Evolutionary conservation across 2,113 vertebrate genomes (phyloP).

Genomic region (Callaeas wilsoni): DNA sequence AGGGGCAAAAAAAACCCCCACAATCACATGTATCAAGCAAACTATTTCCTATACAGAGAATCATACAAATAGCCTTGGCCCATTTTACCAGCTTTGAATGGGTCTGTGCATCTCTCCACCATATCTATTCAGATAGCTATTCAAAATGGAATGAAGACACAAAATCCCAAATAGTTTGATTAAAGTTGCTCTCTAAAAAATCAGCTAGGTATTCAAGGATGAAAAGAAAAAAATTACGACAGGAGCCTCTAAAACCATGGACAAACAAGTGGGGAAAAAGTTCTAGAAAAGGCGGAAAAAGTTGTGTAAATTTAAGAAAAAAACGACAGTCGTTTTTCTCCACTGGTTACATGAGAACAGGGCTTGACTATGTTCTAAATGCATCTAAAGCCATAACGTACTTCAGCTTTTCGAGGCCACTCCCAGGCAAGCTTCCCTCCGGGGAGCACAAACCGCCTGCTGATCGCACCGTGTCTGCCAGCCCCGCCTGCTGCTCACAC

Average conservation of each 20-base stretch:
- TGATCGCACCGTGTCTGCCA: accelerated
- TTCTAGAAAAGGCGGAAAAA: neutral
- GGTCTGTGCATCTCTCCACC: neutral
- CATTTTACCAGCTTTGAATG: neutral
- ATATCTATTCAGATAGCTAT: neutral
- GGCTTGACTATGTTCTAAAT: neutral
- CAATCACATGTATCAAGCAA: neutral
- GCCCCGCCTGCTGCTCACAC: neutral
- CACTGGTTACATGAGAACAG: neutral
- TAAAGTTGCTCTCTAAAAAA: neutral
- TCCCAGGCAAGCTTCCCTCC: neutral
- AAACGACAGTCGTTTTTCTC: neutral
- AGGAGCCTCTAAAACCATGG: neutral
- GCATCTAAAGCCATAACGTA: neutral
- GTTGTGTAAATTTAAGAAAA: accelerated
- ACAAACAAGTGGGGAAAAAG: neutral
- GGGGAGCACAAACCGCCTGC: neutral
- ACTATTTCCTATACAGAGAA: neutral
- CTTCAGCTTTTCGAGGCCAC: neutral
- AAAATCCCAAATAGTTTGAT: neutral
- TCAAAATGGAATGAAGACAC: neutral
- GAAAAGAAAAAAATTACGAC: neutral
- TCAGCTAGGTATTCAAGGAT: neutral
- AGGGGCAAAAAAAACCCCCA: accelerated
- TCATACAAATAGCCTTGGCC: neutral